Base-by-base conservation (phyloP, 2,797 vertebrate genomes). In the Glyptemys insculpta region DNA sequence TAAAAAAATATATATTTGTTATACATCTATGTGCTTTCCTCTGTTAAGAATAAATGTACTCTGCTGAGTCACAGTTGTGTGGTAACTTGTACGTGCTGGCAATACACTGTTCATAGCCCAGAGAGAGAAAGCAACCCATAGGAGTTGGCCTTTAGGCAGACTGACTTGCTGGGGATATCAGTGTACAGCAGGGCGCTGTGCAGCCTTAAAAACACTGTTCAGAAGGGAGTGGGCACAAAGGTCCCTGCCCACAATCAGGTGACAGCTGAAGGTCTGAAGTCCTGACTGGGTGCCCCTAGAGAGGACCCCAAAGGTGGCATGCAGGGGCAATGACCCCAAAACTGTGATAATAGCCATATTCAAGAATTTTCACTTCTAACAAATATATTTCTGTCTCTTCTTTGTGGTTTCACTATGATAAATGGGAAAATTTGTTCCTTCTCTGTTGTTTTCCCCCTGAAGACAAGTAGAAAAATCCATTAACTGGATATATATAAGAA, bases 351-450 rank as follows among this genome's bases (percentile, higher is more conserved):
- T 50, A 5, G 90, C 12, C 37, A 85, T 15, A 16, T 86, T 56
- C 27, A 47, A 18, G 12, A 86, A 56, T 25, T 54, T 16, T 53
- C 50, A 54, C 18, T 8, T 44, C 53, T 86, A 86, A 91, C 34
- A 82, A 80, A 95, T 1, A n/a, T 0, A 54, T 7, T 83, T 79
- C 34, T 74, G 4, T 49, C 84, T 5, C 3, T 59, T 52, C 74
- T 12, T 5, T 41, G 19, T 41, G 65, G 9, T 41, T 41, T 72
- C 21, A 37, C n/a, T 37, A 72, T 25, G 65, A 68, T 68, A 68
- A 68, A n/a, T n/a, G 62, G 18, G 62, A n/a, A 65, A 90, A 86
- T 0, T 0, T 62, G 2, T 1, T 5, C 1, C 0, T 83, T 89
- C 59, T 89, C 6, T 72, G n/a, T 56, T 0, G 0, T 49, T 56